Percentiles rank a stretch among this genome's conserved stretches.
phyloP scores from a whole-genome alignment of 2,888 invertebrate genomes.

The Agonum fuliginosum region DNA sequence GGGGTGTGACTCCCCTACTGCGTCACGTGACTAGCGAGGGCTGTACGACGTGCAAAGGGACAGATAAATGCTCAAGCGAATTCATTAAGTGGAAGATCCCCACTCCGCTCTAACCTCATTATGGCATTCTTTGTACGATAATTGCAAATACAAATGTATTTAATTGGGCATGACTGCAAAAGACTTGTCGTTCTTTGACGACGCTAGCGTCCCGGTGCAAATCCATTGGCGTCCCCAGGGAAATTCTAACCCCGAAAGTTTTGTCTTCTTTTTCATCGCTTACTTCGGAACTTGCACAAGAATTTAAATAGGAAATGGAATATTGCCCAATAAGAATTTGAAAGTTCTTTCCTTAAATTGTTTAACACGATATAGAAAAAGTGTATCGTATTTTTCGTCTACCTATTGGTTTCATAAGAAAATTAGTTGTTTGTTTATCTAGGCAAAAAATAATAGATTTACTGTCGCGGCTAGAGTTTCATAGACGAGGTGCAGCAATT shows the following conservation, averaged over 20 bases:
- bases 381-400: no score
- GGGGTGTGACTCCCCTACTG: no score
- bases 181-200: constrained; percentile 51
- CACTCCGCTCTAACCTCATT: constrained; percentile 58
- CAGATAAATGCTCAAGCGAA: constrained; percentile 53
- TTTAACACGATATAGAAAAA: no score
- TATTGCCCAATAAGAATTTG: no score
- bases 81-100: constrained; percentile 47
- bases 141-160: constrained; percentile 61
- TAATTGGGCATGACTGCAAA: constrained; percentile 58
- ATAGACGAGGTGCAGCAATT: no score
- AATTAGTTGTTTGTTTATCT: no score
- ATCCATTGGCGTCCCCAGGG: constrained; percentile 14
- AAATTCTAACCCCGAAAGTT: background rate
- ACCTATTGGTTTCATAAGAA: no score
- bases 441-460: no score
- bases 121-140: constrained; percentile 59
- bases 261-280: background rate
- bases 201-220: constrained; percentile 22
- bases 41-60: background rate
- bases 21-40: constrained; percentile 36
- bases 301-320: no score
- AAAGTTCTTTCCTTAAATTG: no score
- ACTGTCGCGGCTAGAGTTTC: no score
- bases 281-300: no score